Base-by-base conservation (phyloP, 2,888 invertebrate species). In the Aromia moschata region DNA sequence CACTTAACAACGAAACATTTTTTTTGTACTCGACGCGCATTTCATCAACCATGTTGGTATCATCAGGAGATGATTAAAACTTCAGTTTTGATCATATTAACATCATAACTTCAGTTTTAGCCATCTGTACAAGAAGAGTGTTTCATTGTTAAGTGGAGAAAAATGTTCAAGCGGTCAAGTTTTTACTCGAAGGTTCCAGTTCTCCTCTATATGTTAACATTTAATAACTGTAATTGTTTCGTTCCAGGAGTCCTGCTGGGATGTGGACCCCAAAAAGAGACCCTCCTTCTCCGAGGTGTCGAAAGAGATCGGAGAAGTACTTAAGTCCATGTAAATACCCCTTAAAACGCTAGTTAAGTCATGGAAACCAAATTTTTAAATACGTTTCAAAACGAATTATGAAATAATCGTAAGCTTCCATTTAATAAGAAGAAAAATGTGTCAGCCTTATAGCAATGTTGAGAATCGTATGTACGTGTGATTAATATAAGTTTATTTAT, bases 241-340 rank as follows among this genome's bases (percentile, higher is more conserved):
- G 16, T 67, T 69, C 58, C 55, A 71, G 69, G 69, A 70, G 30
- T 83, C 83, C 3, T 90, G 90, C 67, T 89, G 89, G 89, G 85
- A 86, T 58, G 79, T 81, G 11, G 87, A 88, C n/a, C 90, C 89
- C 0, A 77, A 88, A 2, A 88, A 87, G 51, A 81, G 91, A 60
- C 90, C 90, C 0, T 86, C 87, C 5, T 90, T 91, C 76, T 81
- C 86, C 0, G 84, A 87, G 25, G 81, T 90, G 12, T 82, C 82
- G 14, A 79, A 81, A 60, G 82, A 82, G 67, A 77, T 86, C 43
- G 81, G 80, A 53, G 84, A 84, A 69, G 79, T 83, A 60, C 78
- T 83, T 45, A 80, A 80, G 64, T 77, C 76, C 51, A 75, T 81
- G 77, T 80, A 79, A 77, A 74, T 71, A 71, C 41, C 37, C 49